Evolutionary conservation across 1,140 invertebrate genomes (phyloP), one percentile per base, ranked within the genome.

Genomic region (Potamilus streckersoni): DNA sequence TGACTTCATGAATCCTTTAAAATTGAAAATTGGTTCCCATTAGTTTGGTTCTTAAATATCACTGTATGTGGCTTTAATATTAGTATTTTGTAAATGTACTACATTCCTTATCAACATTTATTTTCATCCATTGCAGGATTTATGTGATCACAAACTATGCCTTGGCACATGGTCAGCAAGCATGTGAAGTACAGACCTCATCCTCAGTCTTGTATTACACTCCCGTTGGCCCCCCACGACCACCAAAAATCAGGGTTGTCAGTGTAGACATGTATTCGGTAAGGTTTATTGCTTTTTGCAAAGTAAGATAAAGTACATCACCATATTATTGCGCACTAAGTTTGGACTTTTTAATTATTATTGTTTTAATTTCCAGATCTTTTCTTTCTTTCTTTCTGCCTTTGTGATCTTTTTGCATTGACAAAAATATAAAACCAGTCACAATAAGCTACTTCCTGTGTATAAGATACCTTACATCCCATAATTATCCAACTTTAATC

Each of bases 121-220:
- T 76, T 70, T 27, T 66, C 61, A 65, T 77, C 58, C 66, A 62
- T 80, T 82, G 15, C 79, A 89, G 89, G 59, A 82, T 89, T 13
- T 86, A 85, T 79, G 88, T 90, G 38, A 85, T 88, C 60, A 86
- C 87, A 23, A 89, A 87, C 74, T 90, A 88, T 76, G 84, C 82
- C 19, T 74, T 86, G 71, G 15, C 80, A 20, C 77, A 85, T 66
- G 83, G 83, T 55, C 69, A 78, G 15, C 80, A 89, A 64, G 81
- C 87, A 23, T 86, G 81, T 79, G 89, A 90, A 76, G 81, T 87
- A 23, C 86, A 89, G 80, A 84, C 85, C 3, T 83, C 84, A n/a
- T 90, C 89, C 2, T 81, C 83, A 63, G 85, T 87, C n/a, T 81
- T 89, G 17, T 85, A 86, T 70, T 89, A 89, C 80, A 88, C 88